Base-by-base conservation (phyloP, 2,888 invertebrate genomes). In the Amiota communis region DNA sequence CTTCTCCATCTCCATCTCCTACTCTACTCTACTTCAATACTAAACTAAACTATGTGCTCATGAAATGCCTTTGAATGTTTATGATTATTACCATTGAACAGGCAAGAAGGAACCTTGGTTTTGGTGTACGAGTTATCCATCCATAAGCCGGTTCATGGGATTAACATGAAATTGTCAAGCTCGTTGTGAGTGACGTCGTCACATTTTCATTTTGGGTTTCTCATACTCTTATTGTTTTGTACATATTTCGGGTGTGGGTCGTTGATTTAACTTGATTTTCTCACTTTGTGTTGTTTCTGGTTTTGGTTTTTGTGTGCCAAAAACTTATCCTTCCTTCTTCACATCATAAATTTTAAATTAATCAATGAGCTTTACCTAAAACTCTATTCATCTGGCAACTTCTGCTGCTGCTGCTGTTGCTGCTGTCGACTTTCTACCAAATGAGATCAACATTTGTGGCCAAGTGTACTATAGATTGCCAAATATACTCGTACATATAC, bases 321-420 rank as follows among this genome's bases (percentile, higher is more conserved):
- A 59, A 20, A 59, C 15, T 20, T 59, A 20, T n/a, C 13, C 15
- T 59, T 15, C 20, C 59, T 59, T 59, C 11, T 59, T 36, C 9
- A 13, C 57, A 76, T 84, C 86, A 86, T 83, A 83, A 83, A 86
- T 83, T 86, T 83, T 86, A 84, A 86, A 83, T 83, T 86, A 83
- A 83, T 83, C 83, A 86, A 83, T 83, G 83, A 78, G 86, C 83
- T 83, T 86, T 77, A 61, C 76, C 23, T 77, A 76, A 72, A 47
- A 47, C 65, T 46, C 64, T 20, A 59, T 59, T 20, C 23, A 23
- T 23, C 17, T 11, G 20, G 20, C 11, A 20, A 59, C 20, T 59
- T 20, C 17, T 20, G 59, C 20, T 59, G 59, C 11, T 17, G 20
- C 10, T 8, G 9, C 10, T 15, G 17, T 15, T 15, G 8, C 51